A percentile compares a stretch with the other conserved stretches of the same genome.
Conservation (phyloP, 1,140 invertebrate species). For the Psilanteris sp. region DNA sequence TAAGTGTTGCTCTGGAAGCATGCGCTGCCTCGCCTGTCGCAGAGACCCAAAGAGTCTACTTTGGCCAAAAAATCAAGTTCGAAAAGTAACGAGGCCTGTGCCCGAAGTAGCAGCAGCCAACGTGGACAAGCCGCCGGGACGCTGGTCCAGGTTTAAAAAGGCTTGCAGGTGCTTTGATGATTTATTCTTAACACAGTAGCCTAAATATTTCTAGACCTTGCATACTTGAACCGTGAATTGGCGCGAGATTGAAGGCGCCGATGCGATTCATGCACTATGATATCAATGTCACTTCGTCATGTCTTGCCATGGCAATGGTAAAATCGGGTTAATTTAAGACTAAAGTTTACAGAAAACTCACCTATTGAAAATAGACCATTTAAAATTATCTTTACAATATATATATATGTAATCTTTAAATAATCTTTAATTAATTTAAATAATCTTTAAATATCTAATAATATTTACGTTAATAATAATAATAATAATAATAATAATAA, state of each 20-base stretch:
- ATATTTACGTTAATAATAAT: too few relatives aligned
- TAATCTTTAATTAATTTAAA: too few relatives aligned
- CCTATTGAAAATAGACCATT: too few relatives aligned
- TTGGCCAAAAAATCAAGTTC: slow-evolving; percentile 68
- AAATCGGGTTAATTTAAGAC: slow-evolving; percentile 37
- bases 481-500: too few relatives aligned
- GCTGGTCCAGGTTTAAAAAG: slow-evolving; percentile 71
- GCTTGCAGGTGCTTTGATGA: slow-evolving; percentile 67
- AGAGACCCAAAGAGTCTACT: slow-evolving; percentile 69
- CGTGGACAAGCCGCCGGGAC: slow-evolving; percentile 47
- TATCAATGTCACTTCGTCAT: slow-evolving; percentile 2
- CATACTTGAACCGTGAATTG: neutral
- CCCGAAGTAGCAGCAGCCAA: slow-evolving; percentile 16
- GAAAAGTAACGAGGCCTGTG: slow-evolving; percentile 28
- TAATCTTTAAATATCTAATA: too few relatives aligned
- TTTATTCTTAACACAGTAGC: slow-evolving; percentile 41
- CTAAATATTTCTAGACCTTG: neutral
- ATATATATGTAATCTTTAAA: too few relatives aligned
- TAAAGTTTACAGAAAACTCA: too few relatives aligned
- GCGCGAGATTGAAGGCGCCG: slow-evolving; percentile 4
- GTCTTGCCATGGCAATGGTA: slow-evolving; percentile 6
- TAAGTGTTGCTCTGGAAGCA: slow-evolving; percentile 69
- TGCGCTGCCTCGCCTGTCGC: slow-evolving; percentile 74
- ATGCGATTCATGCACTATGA: slow-evolving; percentile 35
- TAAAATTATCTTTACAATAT: too few relatives aligned